Evolutionary conservation across 1,140 invertebrate genomes (phyloP).

Genomic region (Tyrophagus putrescentiae): DNA sequence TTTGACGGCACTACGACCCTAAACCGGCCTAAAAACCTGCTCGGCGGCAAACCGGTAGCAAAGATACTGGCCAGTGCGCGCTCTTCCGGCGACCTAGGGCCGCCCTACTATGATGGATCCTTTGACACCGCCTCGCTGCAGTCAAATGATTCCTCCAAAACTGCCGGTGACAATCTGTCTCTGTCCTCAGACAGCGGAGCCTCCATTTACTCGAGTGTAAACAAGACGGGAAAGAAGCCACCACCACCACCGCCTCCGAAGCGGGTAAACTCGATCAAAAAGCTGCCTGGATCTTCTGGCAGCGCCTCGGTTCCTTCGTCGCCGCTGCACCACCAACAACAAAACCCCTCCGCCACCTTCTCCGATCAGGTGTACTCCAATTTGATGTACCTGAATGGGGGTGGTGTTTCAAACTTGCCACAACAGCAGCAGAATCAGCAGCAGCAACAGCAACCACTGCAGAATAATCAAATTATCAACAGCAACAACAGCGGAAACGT

Average conservation of each 20-base stretch:
- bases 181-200: background rate
- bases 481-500: background rate
- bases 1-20: conserved; percentile 52
- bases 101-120: background rate
- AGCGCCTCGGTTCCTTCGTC: background rate
- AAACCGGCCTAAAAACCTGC: conserved; percentile 57
- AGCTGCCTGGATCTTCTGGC: background rate
- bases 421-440: background rate
- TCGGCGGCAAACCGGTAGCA: conserved; percentile 64
- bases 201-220: conserved; percentile 21
- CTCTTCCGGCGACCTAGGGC: conserved; percentile 12
- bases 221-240: conserved; percentile 38
- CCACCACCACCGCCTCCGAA: conserved; percentile 72
- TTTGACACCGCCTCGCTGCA: background rate
- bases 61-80: conserved; percentile 44
- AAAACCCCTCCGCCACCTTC: background rate
- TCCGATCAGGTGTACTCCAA: conserved; percentile 6
- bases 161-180: conserved; percentile 21
- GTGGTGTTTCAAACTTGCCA: too few species aligned
- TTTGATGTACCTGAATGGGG: background rate
- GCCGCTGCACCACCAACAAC: background rate
- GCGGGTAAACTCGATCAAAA: conserved; percentile 41
- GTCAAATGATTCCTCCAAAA: background rate
- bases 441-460: too few species aligned
- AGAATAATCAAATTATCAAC: conserved; percentile 1